Conservation (phyloP, 2,888 invertebrate species). For the Lasioglossum villosulum region DNA sequence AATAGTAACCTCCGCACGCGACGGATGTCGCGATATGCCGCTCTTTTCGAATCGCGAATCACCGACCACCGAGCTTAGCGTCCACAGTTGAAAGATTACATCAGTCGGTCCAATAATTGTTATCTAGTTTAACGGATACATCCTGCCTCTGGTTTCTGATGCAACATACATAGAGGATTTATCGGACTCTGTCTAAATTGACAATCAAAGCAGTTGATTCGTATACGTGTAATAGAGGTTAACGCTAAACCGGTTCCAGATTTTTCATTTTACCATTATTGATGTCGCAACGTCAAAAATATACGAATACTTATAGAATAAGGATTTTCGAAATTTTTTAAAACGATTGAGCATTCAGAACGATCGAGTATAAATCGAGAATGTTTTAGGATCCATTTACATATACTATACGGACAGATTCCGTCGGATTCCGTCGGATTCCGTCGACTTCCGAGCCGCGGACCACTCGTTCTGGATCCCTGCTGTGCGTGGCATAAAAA, state of each 20-base stretch:
- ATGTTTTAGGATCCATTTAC: too few species aligned
- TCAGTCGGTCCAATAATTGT: constrained; percentile 72
- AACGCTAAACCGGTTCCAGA: neutral
- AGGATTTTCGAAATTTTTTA: neutral
- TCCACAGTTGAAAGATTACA: constrained; percentile 63
- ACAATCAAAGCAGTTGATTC: constrained; percentile 38
- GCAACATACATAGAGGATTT: constrained; percentile 65
- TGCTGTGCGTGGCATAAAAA: too few species aligned
- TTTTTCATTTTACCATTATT: neutral
- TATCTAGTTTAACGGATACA: constrained; percentile 59
- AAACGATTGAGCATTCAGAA: neutral
- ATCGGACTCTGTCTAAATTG: constrained; percentile 49
- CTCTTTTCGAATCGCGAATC: constrained; percentile 25
- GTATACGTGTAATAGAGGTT: constrained; percentile 29
- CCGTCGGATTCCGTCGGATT: too few species aligned
- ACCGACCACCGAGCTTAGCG: constrained; percentile 45
- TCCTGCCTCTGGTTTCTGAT: constrained; percentile 69
- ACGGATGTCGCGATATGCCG: constrained; percentile 33
- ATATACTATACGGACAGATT: too few species aligned
- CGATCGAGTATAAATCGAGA: neutral
- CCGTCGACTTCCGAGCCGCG: too few species aligned
- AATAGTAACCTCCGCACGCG: constrained; percentile 25
- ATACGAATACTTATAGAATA: neutral
- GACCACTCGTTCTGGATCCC: too few species aligned
- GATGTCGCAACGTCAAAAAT: neutral